Evolutionary conservation across 2,888 invertebrate species (phyloP), one percentile per base, ranked within the genome.

Genomic region (Archaeoteleia sp.): DNA sequence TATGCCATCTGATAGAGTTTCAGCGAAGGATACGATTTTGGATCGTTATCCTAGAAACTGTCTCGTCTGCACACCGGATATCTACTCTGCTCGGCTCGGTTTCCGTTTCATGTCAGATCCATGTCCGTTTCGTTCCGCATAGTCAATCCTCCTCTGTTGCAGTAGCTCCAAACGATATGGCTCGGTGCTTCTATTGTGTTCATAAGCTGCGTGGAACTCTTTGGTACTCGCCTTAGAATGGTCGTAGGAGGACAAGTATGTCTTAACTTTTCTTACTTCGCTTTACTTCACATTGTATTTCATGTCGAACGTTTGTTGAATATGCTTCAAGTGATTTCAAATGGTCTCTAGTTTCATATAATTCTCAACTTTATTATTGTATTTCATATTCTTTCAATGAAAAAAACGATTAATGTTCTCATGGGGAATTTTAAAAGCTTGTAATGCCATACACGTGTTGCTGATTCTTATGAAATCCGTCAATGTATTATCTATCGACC

Each of bases 81-180:
- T 67, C 71, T 46, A 37, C 46, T 45, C 54, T 60, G 63, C 70
- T 69, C 70, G 67, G 65, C 61, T 54, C 62, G 57, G 65, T 62
- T 71, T 62, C 43, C 67, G 58, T 71, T 70, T 70, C 67, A 53
- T 61, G 71, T 71, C 61, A 57, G 61, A 65, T 69, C 46, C 69
- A 49, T 61, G 69, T 65, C 65, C 74, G 42, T 74, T 74, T 74
- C 74, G 73, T 77, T 74, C 73, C 71, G 69, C 70, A 63, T 70
- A 71, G 67, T 63, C 69, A 42, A 68, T 69, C 65, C 65, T 58
- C 42, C 60, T 55, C 67, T 67, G 60, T 68, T 12, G 55, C 60
- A 45, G 61, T 48, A 57, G 61, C 67, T 67, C 60, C 49, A 70
- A 68, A 54, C 63, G 71, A 61, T 43, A 74, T 54, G 68, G 65